These are phyloP conservation scores for Silurus glanis DNA, from an alignment of 2,113 vertebrate species.

Conservation along the genomic window DNA sequence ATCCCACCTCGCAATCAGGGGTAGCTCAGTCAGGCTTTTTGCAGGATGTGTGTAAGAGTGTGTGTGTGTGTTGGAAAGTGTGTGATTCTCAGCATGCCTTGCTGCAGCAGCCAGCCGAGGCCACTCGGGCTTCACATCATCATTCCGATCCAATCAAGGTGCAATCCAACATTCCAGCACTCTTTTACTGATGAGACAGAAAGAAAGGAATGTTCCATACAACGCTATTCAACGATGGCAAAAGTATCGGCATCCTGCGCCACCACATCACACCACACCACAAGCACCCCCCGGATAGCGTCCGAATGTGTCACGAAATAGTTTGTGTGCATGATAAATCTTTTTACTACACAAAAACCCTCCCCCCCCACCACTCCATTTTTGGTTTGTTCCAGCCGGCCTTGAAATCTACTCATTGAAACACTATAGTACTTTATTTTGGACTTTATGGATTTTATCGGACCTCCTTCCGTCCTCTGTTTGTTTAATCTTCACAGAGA, in stretches of 20 bases:
- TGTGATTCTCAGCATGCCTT: slow-evolving; percentile 23
- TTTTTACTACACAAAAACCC: not conserved
- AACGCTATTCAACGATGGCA: not conserved
- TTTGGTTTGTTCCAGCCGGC: not conserved
- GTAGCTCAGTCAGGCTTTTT: slow-evolving; percentile 30
- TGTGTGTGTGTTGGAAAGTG: not conserved
- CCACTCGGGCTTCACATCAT: slow-evolving; percentile 40
- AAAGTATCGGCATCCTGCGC: not conserved
- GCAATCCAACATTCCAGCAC: slow-evolving; percentile 50
- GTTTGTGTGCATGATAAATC: not conserved
- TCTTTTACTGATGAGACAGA: slow-evolving; percentile 43
- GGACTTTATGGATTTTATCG: too few relatives aligned
- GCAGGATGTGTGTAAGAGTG: not conserved
- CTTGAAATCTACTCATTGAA: not conserved
- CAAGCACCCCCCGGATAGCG: too few relatives aligned
- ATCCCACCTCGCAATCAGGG: slow-evolving; percentile 33
- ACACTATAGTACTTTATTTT: too few relatives aligned
- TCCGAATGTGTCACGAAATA: too few relatives aligned
- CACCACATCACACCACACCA: not conserved
- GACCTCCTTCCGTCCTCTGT: too few relatives aligned
- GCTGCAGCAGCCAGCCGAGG: slow-evolving; percentile 39
- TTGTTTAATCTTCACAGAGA: too few relatives aligned
- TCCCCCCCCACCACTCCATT: too few relatives aligned
- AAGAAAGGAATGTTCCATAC: not conserved
- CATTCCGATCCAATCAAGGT: slow-evolving; percentile 56